Evolutionary conservation across 2,888 invertebrate genomes (phyloP), one percentile per base, ranked within the genome.

Genomic region (Diaperis boleti): DNA sequence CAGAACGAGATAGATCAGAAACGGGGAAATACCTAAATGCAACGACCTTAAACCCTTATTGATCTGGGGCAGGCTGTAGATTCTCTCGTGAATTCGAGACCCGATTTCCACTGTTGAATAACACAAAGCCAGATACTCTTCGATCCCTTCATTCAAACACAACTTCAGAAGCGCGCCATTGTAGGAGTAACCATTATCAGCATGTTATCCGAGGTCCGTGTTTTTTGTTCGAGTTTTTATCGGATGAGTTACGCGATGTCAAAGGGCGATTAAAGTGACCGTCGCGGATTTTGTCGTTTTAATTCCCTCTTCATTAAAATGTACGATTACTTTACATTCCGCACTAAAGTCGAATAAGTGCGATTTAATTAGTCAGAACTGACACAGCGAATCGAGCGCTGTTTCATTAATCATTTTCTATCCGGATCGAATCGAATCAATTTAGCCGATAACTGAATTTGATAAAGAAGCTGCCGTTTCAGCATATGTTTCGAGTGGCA

Each of bases 41-140:
- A 10, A 26, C 52, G 52, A 22, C 52, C 52, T 52, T 52, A 39
- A 52, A 49, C 49, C 49, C 49, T 35, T 52, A 52, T 52, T 52
- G 52, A 52, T 52, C 52, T 52, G 20, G 52, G 14, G 22, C 52
- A 37, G 26, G 37, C 37, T 20, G 20, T 37, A 52, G 52, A 52
- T 52, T 39, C 37, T 22, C 52, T 50, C 18, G 35, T 37, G 52
- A 45, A 45, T 8, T 35, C 11, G 35, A 17, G 31, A 18, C 31
- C 18, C 35, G 31, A 35, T 50, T 50, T 50, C 17, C 7, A 17
- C 8, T 35, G 33, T 17, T 49, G 52, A 52, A 35, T 35, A 37
- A 22, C 52, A 39, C 52, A 52, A 45, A 8, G 20, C 42, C n/a
- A 42, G 42, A 39, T 11, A 17, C 15, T 10, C 2, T 35, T 37